These are phyloP conservation scores for Caenorhabditis remanei DNA, from an alignment of 1,140 invertebrate species.

Conservation along the genomic window DNA sequence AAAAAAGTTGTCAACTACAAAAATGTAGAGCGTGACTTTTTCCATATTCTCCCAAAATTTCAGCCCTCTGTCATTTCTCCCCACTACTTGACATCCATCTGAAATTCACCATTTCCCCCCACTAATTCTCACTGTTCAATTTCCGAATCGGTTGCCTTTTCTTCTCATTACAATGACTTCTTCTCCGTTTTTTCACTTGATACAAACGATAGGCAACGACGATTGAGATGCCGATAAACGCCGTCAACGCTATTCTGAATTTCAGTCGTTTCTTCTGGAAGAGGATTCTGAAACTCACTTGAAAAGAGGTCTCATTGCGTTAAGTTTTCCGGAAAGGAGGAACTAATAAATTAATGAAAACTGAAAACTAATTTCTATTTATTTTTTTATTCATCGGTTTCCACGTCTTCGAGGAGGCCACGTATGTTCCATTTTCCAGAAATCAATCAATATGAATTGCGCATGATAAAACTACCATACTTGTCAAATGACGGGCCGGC, in stretches of 20 bases:
- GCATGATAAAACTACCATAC: no score
- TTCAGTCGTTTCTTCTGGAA: background rate
- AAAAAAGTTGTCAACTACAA: no score
- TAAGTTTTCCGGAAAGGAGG: no score
- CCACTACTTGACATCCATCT: no score
- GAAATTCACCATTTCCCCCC: no score
- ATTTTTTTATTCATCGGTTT: background rate
- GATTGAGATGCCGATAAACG: slow-evolving; percentile 2
- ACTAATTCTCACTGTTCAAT: background rate
- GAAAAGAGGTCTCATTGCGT: background rate
- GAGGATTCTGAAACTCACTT: background rate
- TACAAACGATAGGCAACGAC: slow-evolving; percentile 35
- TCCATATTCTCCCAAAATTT: no score
- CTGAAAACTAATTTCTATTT: background rate
- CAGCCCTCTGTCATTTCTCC: no score
- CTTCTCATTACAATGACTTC: background rate
- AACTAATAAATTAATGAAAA: background rate
- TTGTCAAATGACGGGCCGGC: no score
- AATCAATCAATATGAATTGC: no score
- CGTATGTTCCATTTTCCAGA: no score
- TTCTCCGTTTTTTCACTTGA: slow-evolving; percentile 1
- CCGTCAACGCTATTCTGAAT: slow-evolving; percentile 16
- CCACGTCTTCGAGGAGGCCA: no score
- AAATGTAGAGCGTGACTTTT: no score
- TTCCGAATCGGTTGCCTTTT: background rate